Percentiles rank a stretch among this genome's conserved stretches.
Evolutionary conservation across 2,113 vertebrate species (phyloP).

Genomic region (human): GRCh38 chr16:88746501-88747000

Average conservation of each 20-base stretch:
- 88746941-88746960: neutral
- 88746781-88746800: neutral
- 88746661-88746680: slow-evolving; percentile 19
- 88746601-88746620: neutral
- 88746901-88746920: neutral
- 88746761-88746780: neutral
- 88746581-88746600: fast-evolving
- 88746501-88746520: neutral
- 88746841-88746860: slow-evolving; percentile 63
- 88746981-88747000: neutral
- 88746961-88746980: neutral
- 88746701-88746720: neutral
- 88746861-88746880: slow-evolving; percentile 31
- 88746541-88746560: neutral
- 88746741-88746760: neutral
- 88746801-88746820: neutral
- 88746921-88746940: neutral
- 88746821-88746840: slow-evolving; percentile 14
- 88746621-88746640: neutral
- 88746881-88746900: neutral
- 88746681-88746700: neutral
- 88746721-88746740: neutral
- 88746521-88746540: neutral
- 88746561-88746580: slow-evolving; percentile 39
- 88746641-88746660: slow-evolving; percentile 66